A percentile compares a stretch with the other conserved stretches of the same genome.
Conservation (phyloP, 2,888 invertebrate species). For the Cyclophora albipunctata region DNA sequence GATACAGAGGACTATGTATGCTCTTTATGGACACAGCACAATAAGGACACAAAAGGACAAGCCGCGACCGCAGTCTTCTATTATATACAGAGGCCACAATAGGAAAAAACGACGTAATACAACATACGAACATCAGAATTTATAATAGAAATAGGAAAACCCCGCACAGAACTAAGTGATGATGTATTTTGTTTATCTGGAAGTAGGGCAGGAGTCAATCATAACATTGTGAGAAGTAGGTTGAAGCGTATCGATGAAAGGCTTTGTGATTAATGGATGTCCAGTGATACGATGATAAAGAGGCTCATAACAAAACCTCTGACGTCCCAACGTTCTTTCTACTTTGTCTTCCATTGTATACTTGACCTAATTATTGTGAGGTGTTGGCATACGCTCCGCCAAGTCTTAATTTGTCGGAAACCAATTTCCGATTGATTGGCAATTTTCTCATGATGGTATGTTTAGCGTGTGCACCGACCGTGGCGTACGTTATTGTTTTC, state of each 20-base stretch:
- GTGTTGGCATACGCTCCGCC: constrained; percentile 36
- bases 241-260: constrained; percentile 40
- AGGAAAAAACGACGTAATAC: constrained; percentile 15
- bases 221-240: constrained; percentile 36
- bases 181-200: constrained; percentile 37
- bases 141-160: constrained; percentile 14
- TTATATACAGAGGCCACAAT: constrained; percentile 19
- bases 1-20: neutral
- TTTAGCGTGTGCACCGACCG: constrained; percentile 18
- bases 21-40: constrained; percentile 7
- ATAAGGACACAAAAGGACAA: constrained; percentile 11
- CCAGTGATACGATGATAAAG: constrained; percentile 54
- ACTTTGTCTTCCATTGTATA: constrained; percentile 50
- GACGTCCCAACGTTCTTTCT: constrained; percentile 26
- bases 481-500: constrained; percentile 8
- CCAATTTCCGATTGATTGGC: constrained; percentile 41
- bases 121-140: constrained; percentile 13
- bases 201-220: constrained; percentile 33
- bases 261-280: constrained; percentile 49
- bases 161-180: constrained; percentile 23
- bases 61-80: constrained; percentile 10
- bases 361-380: constrained; percentile 60
- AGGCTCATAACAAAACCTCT: constrained; percentile 36
- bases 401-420: constrained; percentile 44
- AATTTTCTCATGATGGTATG: constrained; percentile 28